A percentile compares a stretch with the other conserved stretches of the same genome.
phyloP scores from a whole-genome alignment of 2,797 vertebrate genomes.

The Anguilla anguilla region DNA sequence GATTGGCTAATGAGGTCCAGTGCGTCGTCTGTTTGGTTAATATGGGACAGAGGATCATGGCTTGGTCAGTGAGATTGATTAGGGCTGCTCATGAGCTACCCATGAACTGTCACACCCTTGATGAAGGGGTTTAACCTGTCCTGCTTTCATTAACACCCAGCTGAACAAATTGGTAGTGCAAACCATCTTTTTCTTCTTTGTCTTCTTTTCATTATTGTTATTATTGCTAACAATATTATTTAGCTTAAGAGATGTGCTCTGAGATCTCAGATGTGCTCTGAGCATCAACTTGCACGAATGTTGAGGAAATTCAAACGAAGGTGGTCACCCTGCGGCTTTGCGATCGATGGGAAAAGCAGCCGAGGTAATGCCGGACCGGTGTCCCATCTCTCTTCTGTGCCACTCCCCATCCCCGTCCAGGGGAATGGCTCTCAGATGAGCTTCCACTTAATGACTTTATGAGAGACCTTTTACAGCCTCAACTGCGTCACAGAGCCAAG shows the following conservation, averaged over 20 bases:
- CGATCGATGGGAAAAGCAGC: neutral
- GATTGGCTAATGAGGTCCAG: neutral
- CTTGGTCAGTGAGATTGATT: neutral
- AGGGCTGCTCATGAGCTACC: neutral
- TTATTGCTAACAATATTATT: too few species aligned
- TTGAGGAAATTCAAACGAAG: neutral
- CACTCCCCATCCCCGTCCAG: neutral
- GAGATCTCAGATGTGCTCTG: neutral
- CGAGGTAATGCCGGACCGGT: neutral
- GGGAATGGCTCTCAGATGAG: neutral
- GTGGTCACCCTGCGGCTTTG: neutral
- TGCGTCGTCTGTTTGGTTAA: neutral
- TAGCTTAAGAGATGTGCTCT: neutral
- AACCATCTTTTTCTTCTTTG: too few species aligned
- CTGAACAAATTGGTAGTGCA: too few species aligned
- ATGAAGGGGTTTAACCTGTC: neutral
- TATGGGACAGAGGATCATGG: neutral
- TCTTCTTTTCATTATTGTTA: too few species aligned
- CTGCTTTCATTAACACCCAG: neutral
- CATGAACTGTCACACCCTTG: neutral
- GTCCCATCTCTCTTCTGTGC: neutral
- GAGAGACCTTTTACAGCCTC: slow-evolving; percentile 10
- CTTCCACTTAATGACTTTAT: slow-evolving; percentile 15
- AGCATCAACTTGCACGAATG: neutral
- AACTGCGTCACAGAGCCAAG: slow-evolving; percentile 3